phyloP scores from a whole-genome alignment of 2,113 vertebrate species.

The Sus scrofa region T2T-Sscrofa CM000814.6:101486501-101487000 shows the following conservation, averaged over 20 bases:
- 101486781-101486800: neutral
- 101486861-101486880: neutral
- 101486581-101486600: neutral
- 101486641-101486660: neutral
- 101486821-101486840: neutral
- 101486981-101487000: constrained; percentile 31
- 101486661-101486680: neutral
- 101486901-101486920: neutral
- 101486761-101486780: neutral
- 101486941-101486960: neutral
- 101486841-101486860: neutral
- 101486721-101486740: neutral
- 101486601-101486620: neutral
- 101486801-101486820: neutral
- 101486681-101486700: neutral
- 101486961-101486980: neutral
- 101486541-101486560: neutral
- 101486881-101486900: constrained; percentile 10
- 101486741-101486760: neutral
- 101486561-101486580: neutral
- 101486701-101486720: constrained; percentile 14
- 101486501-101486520: neutral
- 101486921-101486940: neutral
- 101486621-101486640: neutral
- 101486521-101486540: neutral